A percentile compares a stretch with the other conserved stretches of the same genome.
These are phyloP conservation scores for Drosophila demipolita DNA, from an alignment of 2,888 invertebrate species.

Conservation along the genomic window DNA sequence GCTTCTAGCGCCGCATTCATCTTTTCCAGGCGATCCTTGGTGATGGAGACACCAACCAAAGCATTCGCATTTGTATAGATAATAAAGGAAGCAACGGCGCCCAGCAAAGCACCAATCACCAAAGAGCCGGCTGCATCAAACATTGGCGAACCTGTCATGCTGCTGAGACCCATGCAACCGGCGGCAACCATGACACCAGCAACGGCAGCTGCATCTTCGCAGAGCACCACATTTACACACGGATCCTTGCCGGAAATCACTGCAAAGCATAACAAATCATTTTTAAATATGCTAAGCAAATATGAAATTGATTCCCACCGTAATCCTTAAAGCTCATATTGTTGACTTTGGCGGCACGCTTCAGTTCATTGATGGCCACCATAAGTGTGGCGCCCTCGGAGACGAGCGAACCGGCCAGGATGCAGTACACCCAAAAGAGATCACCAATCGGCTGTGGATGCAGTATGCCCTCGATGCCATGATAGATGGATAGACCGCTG, in stretches of 20 bases:
- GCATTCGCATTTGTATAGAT: constrained; percentile 97
- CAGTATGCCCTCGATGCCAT: constrained; percentile 95
- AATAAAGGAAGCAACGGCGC: constrained; percentile 96
- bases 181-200: constrained; percentile 94
- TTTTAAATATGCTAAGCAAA: too few relatives aligned
- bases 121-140: constrained; percentile 96
- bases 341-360: constrained; percentile 91
- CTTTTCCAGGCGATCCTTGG: constrained; percentile 92
- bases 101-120: constrained; percentile 92
- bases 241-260: constrained; percentile 97
- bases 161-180: constrained; percentile 93
- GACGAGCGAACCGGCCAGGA: constrained; percentile 94
- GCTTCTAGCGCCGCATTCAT: constrained; percentile 96
- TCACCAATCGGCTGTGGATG: constrained; percentile 93
- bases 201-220: constrained; percentile 98
- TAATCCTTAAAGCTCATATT: constrained; percentile 94
- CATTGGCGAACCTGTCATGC: constrained; percentile 91
- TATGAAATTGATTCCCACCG: constrained; percentile 86
- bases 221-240: constrained; percentile 97
- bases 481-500: constrained; percentile 97
- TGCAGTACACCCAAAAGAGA: constrained; percentile 96
- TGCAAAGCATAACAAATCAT: constrained; percentile 79
- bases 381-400: constrained; percentile 96
- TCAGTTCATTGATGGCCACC: constrained; percentile 94
- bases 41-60: constrained; percentile 97